Evolutionary conservation across 2,888 invertebrate species (phyloP), one percentile per base, ranked within the genome.

Genomic region (Coleophora deauratella): DNA sequence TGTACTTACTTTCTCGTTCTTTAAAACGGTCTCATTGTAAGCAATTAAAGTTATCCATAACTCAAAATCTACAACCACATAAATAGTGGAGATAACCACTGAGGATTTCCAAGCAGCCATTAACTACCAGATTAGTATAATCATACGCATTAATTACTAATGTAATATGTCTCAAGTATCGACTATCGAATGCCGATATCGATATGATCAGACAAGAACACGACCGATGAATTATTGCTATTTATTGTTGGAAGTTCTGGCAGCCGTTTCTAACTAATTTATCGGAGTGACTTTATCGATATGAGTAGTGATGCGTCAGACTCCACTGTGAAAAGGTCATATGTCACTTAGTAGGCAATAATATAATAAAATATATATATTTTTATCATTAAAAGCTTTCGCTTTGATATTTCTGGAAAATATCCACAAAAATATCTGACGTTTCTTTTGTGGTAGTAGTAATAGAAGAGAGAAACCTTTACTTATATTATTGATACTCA

Each of bases 211-310:
- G 54, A 52, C 33, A 27, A 38, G 33, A 33, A 60, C 57, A 62
- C 55, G 59, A 54, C 62, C 21, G 63, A 62, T 62, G 59, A 63
- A 63, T 70, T 65, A 64, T 71, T 62, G 61, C 51, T 62, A 65
- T 70, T 68, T 66, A 69, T 66, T 21, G 55, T 55, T 58, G 53
- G 59, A 62, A 62, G 58, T 63, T 62, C 54, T 50, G 51, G 57
- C 58, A 54, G 58, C 66, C 57, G 64, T 66, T 59, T 44, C 51
- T 58, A 47, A 54, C 54, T 58, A 62, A 78, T 79, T 79, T 80
- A 80, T 78, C 61, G 70, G 66, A 77, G 74, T 74, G 66, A 56
- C 62, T 66, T 59, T 68, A 78, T 77, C 76, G 75, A 76, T 69
- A 66, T 55, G 54, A 55, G 56, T 65, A 21, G 21, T 21, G 21